phyloP scores from a whole-genome alignment of 2,113 vertebrate species.

The Hemibagrus wyckioides region DNA sequence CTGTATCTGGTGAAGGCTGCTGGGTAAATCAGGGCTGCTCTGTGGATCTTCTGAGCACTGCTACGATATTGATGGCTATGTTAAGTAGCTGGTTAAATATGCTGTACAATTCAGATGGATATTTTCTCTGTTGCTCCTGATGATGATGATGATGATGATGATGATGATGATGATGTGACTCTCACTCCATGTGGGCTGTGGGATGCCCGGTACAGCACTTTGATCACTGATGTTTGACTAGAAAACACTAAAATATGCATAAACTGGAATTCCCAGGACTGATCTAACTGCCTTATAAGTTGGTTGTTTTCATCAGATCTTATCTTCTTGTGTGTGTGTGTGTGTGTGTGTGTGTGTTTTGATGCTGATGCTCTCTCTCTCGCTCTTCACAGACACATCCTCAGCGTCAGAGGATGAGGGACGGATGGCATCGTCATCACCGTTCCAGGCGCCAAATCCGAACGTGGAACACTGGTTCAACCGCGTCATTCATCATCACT shows the following conservation, averaged over 20 bases:
- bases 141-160: background rate
- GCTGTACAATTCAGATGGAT: background rate
- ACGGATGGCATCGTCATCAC: constrained; percentile 83
- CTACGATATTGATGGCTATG: background rate
- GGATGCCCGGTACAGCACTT: background rate
- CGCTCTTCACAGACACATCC: constrained; percentile 91
- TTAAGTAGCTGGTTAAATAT: background rate
- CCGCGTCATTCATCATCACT: constrained; percentile 84
- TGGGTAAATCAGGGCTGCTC: background rate
- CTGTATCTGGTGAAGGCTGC: background rate
- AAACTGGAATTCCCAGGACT: background rate
- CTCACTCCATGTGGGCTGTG: background rate
- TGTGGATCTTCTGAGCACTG: background rate
- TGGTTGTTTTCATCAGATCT: background rate
- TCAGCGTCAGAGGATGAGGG: constrained; percentile 98
- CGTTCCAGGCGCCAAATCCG: constrained; percentile 81
- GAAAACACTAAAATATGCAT: constrained; percentile 2
- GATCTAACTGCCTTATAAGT: background rate
- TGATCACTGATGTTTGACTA: background rate
- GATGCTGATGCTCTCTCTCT: constrained; percentile 55
- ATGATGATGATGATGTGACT: background rate
- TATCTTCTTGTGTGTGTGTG: background rate
- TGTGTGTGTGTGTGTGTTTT: constrained; percentile 3
- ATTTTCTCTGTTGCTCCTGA: background rate
- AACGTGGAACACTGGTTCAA: constrained; percentile 93